Evolutionary conservation across 2,888 invertebrate species (phyloP).

Genomic region (Lasioglossum morio): DNA sequence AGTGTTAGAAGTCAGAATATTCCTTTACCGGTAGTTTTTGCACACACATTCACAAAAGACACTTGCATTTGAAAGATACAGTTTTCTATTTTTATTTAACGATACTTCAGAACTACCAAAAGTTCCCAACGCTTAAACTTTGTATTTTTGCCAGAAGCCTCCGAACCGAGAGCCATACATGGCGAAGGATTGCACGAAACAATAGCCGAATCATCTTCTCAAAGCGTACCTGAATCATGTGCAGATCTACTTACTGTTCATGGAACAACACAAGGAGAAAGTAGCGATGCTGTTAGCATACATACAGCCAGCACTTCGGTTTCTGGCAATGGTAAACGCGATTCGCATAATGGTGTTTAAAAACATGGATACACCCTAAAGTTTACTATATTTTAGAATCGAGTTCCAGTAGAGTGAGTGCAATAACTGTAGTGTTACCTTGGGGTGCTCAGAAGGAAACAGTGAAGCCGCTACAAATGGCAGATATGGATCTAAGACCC

Average conservation of each 20-base stretch:
- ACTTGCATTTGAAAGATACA: slow-evolving; percentile 20
- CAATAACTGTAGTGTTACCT: slow-evolving; percentile 87
- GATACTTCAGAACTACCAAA: not conserved
- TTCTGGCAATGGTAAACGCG: slow-evolving; percentile 81
- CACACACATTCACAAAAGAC: slow-evolving; percentile 14
- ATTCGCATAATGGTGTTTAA: not conserved
- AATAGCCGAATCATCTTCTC: slow-evolving; percentile 73
- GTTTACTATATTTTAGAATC: slow-evolving; percentile 75
- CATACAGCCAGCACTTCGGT: slow-evolving; percentile 82
- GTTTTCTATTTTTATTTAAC: slow-evolving; percentile 9
- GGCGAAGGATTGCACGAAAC: slow-evolving; percentile 78
- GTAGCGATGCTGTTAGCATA: slow-evolving; percentile 82
- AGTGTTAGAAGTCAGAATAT: slow-evolving; percentile 51
- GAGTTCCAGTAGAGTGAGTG: slow-evolving; percentile 81
- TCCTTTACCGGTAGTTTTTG: slow-evolving; percentile 46
- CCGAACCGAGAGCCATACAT: slow-evolving; percentile 77
- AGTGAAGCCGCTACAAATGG: slow-evolving; percentile 81
- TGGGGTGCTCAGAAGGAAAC: slow-evolving; percentile 93
- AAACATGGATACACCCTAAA: slow-evolving; percentile 10
- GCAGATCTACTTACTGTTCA: slow-evolving; percentile 78
- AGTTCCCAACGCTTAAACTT: slow-evolving; percentile 28
- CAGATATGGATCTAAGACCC: slow-evolving; percentile 90
- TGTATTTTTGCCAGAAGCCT: slow-evolving; percentile 72
- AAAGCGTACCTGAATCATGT: slow-evolving; percentile 72
- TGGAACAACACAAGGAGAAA: slow-evolving; percentile 78